Conservation (phyloP, 2,113 vertebrate species). For the Nyctibius bracteatus region DNA sequence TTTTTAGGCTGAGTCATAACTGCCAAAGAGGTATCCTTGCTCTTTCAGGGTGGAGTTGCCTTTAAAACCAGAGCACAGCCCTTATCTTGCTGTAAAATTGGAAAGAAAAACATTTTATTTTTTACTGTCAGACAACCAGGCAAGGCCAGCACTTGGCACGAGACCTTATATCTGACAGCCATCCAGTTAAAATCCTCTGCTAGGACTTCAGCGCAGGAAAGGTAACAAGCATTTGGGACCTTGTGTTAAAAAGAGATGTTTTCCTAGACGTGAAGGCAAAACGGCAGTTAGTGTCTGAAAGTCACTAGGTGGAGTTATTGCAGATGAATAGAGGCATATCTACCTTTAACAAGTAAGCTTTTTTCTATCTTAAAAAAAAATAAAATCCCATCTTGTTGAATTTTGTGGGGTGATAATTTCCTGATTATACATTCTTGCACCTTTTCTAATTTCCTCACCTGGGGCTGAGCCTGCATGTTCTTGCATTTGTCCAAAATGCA, state of each 20-base stretch:
- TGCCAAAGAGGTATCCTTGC: background rate
- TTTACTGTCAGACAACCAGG: background rate
- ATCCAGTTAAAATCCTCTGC: background rate
- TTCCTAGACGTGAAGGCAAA: background rate
- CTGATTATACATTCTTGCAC: background rate
- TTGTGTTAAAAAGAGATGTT: background rate
- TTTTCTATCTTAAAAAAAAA: background rate
- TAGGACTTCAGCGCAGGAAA: background rate
- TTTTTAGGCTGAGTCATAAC: constrained; percentile 32
- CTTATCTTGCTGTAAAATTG: background rate
- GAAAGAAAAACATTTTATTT: background rate
- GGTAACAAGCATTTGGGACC: background rate
- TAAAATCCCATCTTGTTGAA: background rate
- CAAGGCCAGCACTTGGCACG: background rate
- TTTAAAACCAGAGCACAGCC: background rate
- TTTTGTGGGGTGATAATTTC: background rate
- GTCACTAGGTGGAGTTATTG: background rate
- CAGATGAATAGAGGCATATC: background rate
- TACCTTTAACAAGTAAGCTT: background rate
- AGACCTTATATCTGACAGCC: background rate
- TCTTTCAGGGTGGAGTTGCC: background rate
- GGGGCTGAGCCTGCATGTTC: background rate
- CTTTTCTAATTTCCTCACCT: background rate
- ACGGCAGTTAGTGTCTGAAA: background rate
- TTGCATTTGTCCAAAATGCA: background rate